phyloP scores from a whole-genome alignment of 2,888 invertebrate species.

The Nasonia oneida region DNA sequence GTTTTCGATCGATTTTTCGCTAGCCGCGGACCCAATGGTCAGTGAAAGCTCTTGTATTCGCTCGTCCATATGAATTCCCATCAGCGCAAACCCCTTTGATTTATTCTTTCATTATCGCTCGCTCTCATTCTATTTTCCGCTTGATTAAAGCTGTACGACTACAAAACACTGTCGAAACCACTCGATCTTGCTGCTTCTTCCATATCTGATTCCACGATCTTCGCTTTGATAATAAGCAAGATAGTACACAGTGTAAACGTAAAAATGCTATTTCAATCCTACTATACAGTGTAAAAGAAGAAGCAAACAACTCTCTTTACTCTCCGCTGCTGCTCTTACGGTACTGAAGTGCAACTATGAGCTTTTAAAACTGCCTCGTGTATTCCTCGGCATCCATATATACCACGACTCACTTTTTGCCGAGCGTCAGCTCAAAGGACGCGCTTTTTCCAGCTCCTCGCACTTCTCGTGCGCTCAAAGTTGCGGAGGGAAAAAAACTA shows the following conservation, averaged over 20 bases:
- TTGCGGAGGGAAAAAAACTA: background rate
- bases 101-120: slow-evolving; percentile 46
- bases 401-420: slow-evolving; percentile 14
- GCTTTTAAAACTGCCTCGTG: slow-evolving; percentile 31
- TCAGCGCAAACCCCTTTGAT: slow-evolving; percentile 11
- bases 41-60: background rate
- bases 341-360: background rate
- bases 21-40: background rate
- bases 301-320: background rate
- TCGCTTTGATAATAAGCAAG: background rate
- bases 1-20: background rate
- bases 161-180: background rate
- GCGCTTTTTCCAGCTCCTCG: background rate
- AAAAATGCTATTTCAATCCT: background rate
- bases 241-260: background rate
- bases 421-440: background rate
- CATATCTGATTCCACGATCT: background rate
- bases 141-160: background rate
- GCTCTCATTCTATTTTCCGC: background rate
- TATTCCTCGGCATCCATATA: slow-evolving; percentile 3
- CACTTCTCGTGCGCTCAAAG: background rate
- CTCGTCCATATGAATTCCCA: slow-evolving; percentile 27
- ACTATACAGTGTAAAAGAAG: background rate
- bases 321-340: background rate
- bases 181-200: background rate